Base-by-base conservation (phyloP, 2,797 vertebrate genomes). In the Ctenochaetus hawaiiensis region DNA sequence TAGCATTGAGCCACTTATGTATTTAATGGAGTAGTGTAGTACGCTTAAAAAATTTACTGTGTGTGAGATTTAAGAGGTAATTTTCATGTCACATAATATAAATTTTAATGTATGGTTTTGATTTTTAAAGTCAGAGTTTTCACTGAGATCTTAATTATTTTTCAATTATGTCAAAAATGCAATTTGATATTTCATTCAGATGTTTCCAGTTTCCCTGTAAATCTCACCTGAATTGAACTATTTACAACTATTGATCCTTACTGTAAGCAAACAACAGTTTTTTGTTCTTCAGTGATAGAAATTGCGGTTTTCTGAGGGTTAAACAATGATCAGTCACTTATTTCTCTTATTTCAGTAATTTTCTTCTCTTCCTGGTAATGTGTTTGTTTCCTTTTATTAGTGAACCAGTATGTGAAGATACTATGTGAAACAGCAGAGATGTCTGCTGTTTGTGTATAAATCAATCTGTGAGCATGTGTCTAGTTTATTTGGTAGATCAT, bases 1-100 rank as follows among this genome's bases (percentile, higher is more conserved):
- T 72, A 90, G 88, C 74, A 87, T 72, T 87, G 85, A 89, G 84
- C 71, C 70, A 71, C 72, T 37, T 18, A 1, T 0, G 0, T 43
- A 9, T 60, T 72, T 41, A 12, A 18, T 18, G 66, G n/a, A 72
- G 18, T 30, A n/a, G 26, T 67, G 16, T n/a, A n/a, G n/a, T n/a
- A n/a, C n/a, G n/a, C n/a, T n/a, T n/a, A n/a, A n/a, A n/a, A 22
- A 7, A 44, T 66, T 41, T 58, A 16, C 60, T 65, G 9, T 39
- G 9, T 72, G 44, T 60, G 1, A 49, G n/a, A 47, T 22, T 48
- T 39, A 18, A 17, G 1, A 22, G 7, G 14, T 1, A 5, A 3
- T 17, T 34, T 67, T 34, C 59, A n/a, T 72, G 22, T 75, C 47
- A 30, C 20, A 47, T 16, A 39, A n/a, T 30, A 20, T 59, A 0